These are phyloP conservation scores for Heterocephalus glaber DNA, from an alignment of 2,113 vertebrate genomes.

Conservation along the genomic window DNA sequence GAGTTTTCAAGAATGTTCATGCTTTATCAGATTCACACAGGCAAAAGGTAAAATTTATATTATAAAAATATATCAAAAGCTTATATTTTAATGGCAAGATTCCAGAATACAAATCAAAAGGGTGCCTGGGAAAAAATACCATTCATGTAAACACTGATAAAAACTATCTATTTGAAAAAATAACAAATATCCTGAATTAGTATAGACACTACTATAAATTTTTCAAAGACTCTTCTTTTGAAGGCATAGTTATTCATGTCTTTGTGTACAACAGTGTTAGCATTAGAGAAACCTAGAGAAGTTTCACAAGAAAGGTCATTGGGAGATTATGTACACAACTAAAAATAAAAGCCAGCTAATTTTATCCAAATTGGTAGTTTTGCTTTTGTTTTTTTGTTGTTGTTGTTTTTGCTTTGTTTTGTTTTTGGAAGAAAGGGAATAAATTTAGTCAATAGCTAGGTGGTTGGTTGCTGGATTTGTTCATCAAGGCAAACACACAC, in stretches of 20 bases:
- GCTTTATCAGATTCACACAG: not conserved
- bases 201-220: not conserved
- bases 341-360: not conserved
- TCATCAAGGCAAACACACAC: not conserved
- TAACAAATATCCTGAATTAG: not conserved
- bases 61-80: not conserved
- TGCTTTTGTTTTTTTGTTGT: no score
- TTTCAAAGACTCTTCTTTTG: not conserved
- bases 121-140: not conserved
- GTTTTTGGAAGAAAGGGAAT: not conserved
- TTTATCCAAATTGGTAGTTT: constrained; percentile 1
- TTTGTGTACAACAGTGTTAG: not conserved
- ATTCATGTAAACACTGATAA: not conserved
- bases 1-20: not conserved
- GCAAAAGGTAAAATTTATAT: not conserved
- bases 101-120: not conserved
- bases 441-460: not conserved
- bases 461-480: not conserved
- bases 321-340: not conserved
- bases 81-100: not conserved
- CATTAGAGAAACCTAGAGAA: not conserved
- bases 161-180: not conserved
- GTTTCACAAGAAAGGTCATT: not conserved
- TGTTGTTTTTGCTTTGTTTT: no score
- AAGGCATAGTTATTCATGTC: not conserved